Evolutionary conservation across 2,797 vertebrate genomes (phyloP).

Genomic region (Cynodonichthys magdalenae): DNA sequence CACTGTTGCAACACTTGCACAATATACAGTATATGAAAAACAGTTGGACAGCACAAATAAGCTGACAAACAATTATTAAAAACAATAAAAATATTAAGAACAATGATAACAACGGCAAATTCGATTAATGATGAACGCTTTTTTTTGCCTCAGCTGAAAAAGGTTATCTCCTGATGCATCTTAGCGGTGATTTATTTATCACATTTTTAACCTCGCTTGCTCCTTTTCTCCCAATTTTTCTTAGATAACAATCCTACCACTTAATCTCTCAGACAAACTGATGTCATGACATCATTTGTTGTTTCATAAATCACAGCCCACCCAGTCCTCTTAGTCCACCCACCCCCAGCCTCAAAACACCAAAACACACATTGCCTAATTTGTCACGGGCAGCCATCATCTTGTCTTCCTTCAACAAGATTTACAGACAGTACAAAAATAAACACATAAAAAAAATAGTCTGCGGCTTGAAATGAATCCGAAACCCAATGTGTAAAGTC

Average conservation of each 20-base stretch:
- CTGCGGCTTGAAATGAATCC: too few relatives aligned
- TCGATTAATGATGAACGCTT: background rate
- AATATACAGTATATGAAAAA: slow-evolving; percentile 12
- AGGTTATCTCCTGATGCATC: slow-evolving; percentile 27
- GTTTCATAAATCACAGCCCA: slow-evolving; percentile 52
- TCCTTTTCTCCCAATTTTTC: slow-evolving; percentile 30
- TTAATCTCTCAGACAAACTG: slow-evolving; percentile 55
- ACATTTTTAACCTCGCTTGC: slow-evolving; percentile 18
- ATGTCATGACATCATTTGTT: slow-evolving; percentile 53
- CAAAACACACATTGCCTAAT: slow-evolving; percentile 1
- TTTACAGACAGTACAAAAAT: too few relatives aligned
- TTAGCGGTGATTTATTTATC: slow-evolving; percentile 29
- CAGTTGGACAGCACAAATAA: slow-evolving; percentile 16
- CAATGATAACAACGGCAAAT: background rate
- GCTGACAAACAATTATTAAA: background rate
- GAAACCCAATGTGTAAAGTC: too few relatives aligned
- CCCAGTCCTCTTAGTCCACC: slow-evolving; percentile 29
- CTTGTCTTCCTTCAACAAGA: background rate
- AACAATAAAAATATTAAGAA: too few relatives aligned
- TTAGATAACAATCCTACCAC: slow-evolving; percentile 45
- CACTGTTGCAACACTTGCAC: slow-evolving; percentile 52
- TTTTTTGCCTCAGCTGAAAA: background rate
- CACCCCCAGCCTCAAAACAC: slow-evolving; percentile 13
- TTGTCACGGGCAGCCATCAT: slow-evolving; percentile 11
- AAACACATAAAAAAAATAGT: too few relatives aligned